Evolutionary conservation across 92 coral and sea anemone genomes (phyloP), one percentile per base, ranked within the genome.

Genomic region (Phenganax subtilis): DNA sequence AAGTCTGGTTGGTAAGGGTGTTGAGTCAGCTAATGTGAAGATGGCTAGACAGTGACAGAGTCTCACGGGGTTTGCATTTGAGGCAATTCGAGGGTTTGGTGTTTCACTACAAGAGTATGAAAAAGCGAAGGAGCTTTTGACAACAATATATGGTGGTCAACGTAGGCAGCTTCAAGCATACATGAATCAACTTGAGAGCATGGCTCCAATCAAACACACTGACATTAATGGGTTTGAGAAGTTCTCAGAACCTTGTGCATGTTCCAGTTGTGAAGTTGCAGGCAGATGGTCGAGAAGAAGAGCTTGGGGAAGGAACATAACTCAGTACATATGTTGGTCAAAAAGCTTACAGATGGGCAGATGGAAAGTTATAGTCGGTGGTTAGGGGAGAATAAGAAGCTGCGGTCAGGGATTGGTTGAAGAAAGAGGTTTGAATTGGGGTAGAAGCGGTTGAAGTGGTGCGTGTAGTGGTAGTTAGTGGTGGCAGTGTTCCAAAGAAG

Each of bases 391-490:
- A 76, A 86, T 57, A 55, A 68, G 70, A 72, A 31, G 51, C 84
- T 83, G 76, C 72, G 84, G 68, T 89, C 89, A 17, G 89, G 61
- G 89, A 87, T 59, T 88, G 87, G 91, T 68, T 88, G 68, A 85
- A 85, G 47, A 85, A 85, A 27, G 91, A 88, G 54, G 87, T 82
- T 8, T 47, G 72, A 51, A 79, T 88, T 44, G 75, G 85, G 12
- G 88, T 77, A 6, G 87, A 88, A 60, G 87, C 88, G 14, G 84
- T 55, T 54, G 89, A 89, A 71, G 86, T 83, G 91, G 63, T 79
- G 11, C 62, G 79, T 83, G 89, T 85, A 6, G 77, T 72, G 47
- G 57, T 37, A 56, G 56, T 9, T 47, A 15, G 16, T 2, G 76
- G n/a, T 72, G 76, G 6, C 52, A 62, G 69, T 31, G 71, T 10